Evolutionary conservation across 2,797 vertebrate species (phyloP).

Genomic region (Limosa lapponica): DNA sequence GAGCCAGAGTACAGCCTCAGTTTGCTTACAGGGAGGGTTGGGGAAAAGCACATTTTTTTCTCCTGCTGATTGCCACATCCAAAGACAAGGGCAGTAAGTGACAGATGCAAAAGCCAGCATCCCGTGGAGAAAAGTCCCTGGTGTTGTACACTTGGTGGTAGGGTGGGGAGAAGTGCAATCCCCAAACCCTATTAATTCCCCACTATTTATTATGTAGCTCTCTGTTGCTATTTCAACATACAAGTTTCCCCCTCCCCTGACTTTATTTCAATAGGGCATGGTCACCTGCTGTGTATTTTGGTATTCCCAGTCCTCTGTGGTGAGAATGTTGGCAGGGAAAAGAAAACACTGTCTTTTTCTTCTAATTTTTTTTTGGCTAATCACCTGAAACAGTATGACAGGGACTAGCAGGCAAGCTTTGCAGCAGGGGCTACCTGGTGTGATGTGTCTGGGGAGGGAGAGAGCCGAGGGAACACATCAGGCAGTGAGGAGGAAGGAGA

Average conservation of each 20-base stretch:
- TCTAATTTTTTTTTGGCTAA: background rate
- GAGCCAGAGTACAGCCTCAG: background rate
- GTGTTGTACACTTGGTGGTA: background rate
- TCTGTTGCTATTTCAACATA: background rate
- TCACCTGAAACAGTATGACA: background rate
- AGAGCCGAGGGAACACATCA: rapidly evolving
- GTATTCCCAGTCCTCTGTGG: background rate
- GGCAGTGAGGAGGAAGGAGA: background rate
- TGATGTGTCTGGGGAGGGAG: background rate
- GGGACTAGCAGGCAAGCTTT: background rate
- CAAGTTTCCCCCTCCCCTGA: background rate
- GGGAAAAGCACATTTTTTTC: background rate
- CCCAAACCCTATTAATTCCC: background rate
- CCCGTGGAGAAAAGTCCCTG: background rate
- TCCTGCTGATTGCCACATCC: background rate
- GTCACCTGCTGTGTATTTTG: background rate
- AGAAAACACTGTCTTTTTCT: background rate
- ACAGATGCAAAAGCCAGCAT: background rate
- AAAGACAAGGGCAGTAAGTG: background rate
- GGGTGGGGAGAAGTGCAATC: background rate
- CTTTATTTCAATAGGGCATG: rapidly evolving
- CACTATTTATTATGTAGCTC: background rate
- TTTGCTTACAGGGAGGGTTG: background rate
- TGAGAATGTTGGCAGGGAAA: background rate
- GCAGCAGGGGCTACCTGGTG: background rate